Base-by-base conservation (phyloP, 2,113 vertebrate genomes). In the Salvelinus sp. region DNA sequence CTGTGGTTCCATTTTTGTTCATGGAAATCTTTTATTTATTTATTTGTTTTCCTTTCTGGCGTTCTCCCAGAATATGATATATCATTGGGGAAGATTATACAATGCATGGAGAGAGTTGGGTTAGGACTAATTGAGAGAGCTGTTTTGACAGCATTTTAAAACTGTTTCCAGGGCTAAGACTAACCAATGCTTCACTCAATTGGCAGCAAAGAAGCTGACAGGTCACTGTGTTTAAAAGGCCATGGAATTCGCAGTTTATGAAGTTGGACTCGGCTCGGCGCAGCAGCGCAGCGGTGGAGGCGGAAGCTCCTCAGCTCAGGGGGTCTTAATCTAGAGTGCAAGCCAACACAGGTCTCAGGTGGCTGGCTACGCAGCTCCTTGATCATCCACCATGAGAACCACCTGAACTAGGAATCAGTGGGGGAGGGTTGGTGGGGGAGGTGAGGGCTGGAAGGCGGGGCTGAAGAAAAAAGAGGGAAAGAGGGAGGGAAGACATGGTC, bases 231-330 rank as follows among this genome's bases (percentile, higher is more conserved):
- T 93, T 91, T 86, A 83, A 88, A 92, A 93, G 90, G 87, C 86
- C 92, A 85, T 87, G 94, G 92, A 92, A 91, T 85, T 93, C 92
- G 87, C 82, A 85, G 92, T 92, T 95, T 88, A 89, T 79, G 85
- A 80, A 82, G 72, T 68, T 69, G 82, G 10, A 0, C 75, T 81
- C 70, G 79, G 79, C 78, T 72, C 63, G 54, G 23, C 47, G 69
- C 65, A 28, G 65, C 10, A 7, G 22, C 72, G 58, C 18, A 30
- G 12, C 64, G 23, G 62, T 33, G 47, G 68, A 64, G 57, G 13
- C 70, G 71, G 79, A 72, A 63, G 76, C 50, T 70, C 25, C 57
- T 22, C 48, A 13, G 9, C 48, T 73, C 64, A 73, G 64, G 20
- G 63, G 65, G 75, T 1, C 70, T 89, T 91, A 91, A 90, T 90